These are phyloP conservation scores for Rhyacophila brunnea DNA, from an alignment of 1,140 invertebrate species.

Conservation along the genomic window DNA sequence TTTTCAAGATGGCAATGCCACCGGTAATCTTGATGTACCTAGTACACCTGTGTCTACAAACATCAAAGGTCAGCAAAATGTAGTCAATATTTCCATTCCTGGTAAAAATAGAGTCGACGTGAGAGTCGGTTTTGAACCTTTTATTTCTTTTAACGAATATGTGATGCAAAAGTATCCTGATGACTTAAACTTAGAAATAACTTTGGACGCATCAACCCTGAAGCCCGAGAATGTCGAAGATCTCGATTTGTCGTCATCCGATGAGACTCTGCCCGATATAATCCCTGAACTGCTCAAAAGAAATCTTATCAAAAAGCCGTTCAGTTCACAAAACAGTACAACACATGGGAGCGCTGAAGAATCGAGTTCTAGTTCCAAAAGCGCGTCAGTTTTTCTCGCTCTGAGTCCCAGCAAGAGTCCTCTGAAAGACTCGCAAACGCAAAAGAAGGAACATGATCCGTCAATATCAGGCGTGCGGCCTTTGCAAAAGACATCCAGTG, in stretches of 20 bases:
- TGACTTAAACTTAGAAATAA: conserved; percentile 38
- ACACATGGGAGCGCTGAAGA: conserved; percentile 15
- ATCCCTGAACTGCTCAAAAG: conserved; percentile 48
- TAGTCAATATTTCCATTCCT: conserved; percentile 5
- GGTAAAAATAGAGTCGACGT: conserved; percentile 8
- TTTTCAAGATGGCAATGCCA: conserved; percentile 5
- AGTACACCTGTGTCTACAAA: too few species aligned
- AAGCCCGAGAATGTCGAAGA: conserved; percentile 14
- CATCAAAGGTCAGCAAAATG: too few species aligned
- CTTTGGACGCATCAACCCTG: conserved; percentile 38
- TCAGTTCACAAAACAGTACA: conserved; percentile 37
- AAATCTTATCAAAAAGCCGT: conserved; percentile 48
- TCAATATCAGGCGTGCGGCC: conserved; percentile 11
- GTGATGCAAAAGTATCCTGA: conserved; percentile 44
- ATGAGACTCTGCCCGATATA: conserved; percentile 50
- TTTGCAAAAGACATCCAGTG: conserved; percentile 3
- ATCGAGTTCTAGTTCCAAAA: conserved; percentile 8
- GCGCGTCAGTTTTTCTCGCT: conserved; percentile 32
- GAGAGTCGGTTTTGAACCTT: conserved; percentile 46
- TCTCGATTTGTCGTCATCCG: conserved; percentile 41
- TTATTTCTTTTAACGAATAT: conserved; percentile 49
- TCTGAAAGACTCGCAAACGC: conserved; percentile 43
- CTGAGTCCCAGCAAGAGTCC: conserved; percentile 25
- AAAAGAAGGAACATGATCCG: conserved; percentile 29
- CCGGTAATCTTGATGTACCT: too few species aligned